Evolutionary conservation across 1,140 invertebrate species (phyloP).

Genomic region (Pseudomyrmex concolor): DNA sequence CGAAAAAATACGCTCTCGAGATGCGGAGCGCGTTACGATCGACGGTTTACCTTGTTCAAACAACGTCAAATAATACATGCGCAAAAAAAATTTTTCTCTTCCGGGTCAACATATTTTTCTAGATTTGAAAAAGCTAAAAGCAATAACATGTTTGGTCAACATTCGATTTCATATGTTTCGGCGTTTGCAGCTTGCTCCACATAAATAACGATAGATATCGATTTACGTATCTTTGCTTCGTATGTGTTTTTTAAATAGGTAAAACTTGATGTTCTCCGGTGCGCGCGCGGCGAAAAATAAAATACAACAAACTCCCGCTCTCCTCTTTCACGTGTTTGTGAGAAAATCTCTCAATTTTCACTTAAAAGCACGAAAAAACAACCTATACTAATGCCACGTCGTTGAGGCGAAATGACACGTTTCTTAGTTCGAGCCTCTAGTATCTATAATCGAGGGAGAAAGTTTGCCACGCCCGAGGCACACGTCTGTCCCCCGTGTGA

Average conservation of each 20-base stretch:
- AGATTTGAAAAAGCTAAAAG: constrained; percentile 45
- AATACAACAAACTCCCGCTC: neutral
- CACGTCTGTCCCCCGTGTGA: constrained; percentile 1
- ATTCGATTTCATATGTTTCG: constrained; percentile 21
- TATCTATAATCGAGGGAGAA: constrained; percentile 44
- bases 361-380: neutral
- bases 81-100: constrained; percentile 2
- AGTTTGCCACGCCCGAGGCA: constrained; percentile 18
- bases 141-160: constrained; percentile 55
- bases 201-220: constrained; percentile 17
- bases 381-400: neutral
- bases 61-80: constrained; percentile 37
- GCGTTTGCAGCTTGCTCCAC: neutral
- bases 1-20: constrained; percentile 33
- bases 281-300: neutral
- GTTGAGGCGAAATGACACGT: constrained; percentile 28
- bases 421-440: constrained; percentile 6
- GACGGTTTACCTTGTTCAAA: constrained; percentile 44
- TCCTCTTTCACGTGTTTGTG: no score
- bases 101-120: constrained; percentile 45
- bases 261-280: neutral
- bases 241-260: neutral
- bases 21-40: constrained; percentile 10
- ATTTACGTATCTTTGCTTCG: constrained; percentile 7
- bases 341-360: neutral